Conservation (phyloP, 2,797 vertebrate species). For the Vespertilio murinus region DNA sequence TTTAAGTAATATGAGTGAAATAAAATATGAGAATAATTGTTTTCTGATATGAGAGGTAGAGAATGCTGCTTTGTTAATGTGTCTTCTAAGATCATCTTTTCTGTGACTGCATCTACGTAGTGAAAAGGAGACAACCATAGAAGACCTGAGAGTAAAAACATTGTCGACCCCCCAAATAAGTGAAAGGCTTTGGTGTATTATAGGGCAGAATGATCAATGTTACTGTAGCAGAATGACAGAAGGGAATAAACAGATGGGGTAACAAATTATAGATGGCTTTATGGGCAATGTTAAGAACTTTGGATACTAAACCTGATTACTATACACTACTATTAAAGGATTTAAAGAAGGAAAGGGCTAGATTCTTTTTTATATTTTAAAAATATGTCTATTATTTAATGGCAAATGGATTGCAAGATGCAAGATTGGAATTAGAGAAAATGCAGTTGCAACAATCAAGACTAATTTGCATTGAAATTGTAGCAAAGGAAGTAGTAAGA, state of each 20-base stretch:
- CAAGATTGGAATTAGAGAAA: neutral
- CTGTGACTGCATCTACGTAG: neutral
- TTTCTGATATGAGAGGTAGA: too few relatives aligned
- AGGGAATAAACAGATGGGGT: neutral
- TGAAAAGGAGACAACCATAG: neutral
- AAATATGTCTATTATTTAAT: neutral
- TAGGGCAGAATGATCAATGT: neutral
- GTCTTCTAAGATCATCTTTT: neutral
- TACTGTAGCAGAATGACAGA: neutral
- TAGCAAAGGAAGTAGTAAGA: too few relatives aligned
- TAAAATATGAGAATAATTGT: too few relatives aligned
- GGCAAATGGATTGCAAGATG: neutral
- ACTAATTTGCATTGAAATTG: neutral
- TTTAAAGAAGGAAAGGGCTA: neutral
- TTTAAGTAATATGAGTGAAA: too few relatives aligned
- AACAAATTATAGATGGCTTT: neutral
- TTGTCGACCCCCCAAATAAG: neutral
- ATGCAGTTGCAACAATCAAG: neutral
- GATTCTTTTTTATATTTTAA: neutral
- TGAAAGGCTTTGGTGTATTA: neutral
- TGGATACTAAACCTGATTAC: too few relatives aligned
- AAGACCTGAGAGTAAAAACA: neutral
- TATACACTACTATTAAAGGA: neutral
- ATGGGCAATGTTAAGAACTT: too few relatives aligned
- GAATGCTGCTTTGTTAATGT: neutral